Evolutionary conservation across 2,797 vertebrate species (phyloP), one percentile per base, ranked within the genome.

Genomic region (Phrynocephalus guinanensis): DNA sequence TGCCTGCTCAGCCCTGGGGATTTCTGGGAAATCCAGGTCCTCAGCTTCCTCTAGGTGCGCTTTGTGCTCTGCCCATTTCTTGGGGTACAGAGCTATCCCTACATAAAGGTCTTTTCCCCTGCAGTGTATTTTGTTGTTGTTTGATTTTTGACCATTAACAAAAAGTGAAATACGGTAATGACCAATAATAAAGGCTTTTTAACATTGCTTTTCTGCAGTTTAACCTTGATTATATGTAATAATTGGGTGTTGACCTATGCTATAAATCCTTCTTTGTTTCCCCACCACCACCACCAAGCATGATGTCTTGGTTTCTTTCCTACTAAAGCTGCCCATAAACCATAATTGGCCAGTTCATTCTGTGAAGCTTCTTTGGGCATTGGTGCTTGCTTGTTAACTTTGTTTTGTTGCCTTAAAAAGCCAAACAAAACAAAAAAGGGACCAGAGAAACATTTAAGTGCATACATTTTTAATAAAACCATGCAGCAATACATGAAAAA

Each of bases 381-480:
- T 18, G 22, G 8, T 70, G n/a, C 9, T 3, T 56, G 2, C 75
- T 70, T 86, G 67, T 30, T 78, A 48, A 48, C 66, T 44, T 75
- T 60, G 38, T 24, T 88, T 30, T 79, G 50, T 79, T 76, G 38
- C 86, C 6, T 44, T 66, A 72, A 26, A 38, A 71, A 82, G 73
- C 38, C 38, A 38, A 38, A 38, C 38, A 38, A 38, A 38, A 88
- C 81, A 85, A 85, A 80, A 82, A 84, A 50, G 2, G 82, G 82
- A 33, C 66, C 91, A 86, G 86, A 79, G 91, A 66, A 91, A 56
- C 1, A 18, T 38, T 79, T 30, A 79, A 89, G 44, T 77, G 48
- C 10, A 84, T 11, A 63, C 90, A 86, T 87, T 90, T 3, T 84
- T 89, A 73, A 78, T 89, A 82, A 83, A 92, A 84, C 87, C 75